Percentiles rank a stretch among this genome's conserved stretches.
These are phyloP conservation scores for Leptestheria dahalacensis DNA, from an alignment of 1,140 invertebrate genomes.

Conservation along the genomic window DNA sequence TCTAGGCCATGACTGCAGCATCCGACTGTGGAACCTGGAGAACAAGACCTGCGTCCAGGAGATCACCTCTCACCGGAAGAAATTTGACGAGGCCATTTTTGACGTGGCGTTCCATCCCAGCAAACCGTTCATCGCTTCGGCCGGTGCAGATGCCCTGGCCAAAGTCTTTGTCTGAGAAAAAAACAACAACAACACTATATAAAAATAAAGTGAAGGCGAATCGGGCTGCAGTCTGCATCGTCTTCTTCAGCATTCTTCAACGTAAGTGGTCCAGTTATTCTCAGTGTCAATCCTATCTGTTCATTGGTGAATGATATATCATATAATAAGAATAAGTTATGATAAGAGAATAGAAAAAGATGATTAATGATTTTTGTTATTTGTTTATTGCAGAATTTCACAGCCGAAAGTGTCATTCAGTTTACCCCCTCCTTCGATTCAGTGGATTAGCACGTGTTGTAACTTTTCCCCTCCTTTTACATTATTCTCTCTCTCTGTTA, in stretches of 20 bases:
- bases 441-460: too few species aligned
- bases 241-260: neutral
- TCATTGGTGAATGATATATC: too few species aligned
- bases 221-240: too few species aligned
- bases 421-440: too few species aligned
- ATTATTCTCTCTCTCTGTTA: too few species aligned
- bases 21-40: conserved; percentile 97
- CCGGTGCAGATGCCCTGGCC: conserved; percentile 92
- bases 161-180: conserved; percentile 66
- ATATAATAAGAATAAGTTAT: too few species aligned
- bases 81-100: conserved; percentile 97
- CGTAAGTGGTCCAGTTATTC: too few species aligned
- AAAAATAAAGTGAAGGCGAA: neutral
- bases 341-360: too few species aligned
- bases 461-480: neutral
- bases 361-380: too few species aligned
- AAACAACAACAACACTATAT: neutral
- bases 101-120: conserved; percentile 98
- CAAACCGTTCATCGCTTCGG: conserved; percentile 94
- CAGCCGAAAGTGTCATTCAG: too few species aligned
- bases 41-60: conserved; percentile 98
- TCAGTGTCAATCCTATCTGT: too few species aligned
- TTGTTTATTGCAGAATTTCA: too few species aligned
- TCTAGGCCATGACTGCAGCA: conserved; percentile 91
- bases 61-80: conserved; percentile 97